phyloP scores from a whole-genome alignment of 1,140 invertebrate species.

The Halyomorpha halys region DNA sequence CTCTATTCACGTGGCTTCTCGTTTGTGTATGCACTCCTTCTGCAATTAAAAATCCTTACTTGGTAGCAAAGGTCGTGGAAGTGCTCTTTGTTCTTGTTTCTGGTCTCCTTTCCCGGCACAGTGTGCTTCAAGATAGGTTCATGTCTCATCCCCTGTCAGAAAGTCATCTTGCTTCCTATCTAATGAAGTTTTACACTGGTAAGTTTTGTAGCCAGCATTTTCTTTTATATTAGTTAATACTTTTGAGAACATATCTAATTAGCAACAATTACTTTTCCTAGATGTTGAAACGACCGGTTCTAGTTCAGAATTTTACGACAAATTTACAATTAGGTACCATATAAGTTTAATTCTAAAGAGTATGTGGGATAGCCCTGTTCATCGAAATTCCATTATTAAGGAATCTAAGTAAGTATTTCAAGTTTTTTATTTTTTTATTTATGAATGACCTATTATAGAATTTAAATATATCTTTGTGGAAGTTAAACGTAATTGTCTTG shows the following conservation, averaged over 20 bases:
- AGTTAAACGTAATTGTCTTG: too few relatives aligned
- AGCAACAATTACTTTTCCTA: constrained; percentile 25
- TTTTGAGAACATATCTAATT: neutral
- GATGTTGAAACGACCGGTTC: constrained; percentile 96
- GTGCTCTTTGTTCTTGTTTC: constrained; percentile 83
- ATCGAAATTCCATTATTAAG: constrained; percentile 61
- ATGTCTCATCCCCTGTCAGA: constrained; percentile 81
- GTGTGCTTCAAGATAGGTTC: constrained; percentile 50
- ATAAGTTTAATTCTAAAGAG: constrained; percentile 93
- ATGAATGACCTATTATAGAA: neutral
- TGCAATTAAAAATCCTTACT: constrained; percentile 89
- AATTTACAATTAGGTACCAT: constrained; percentile 95
- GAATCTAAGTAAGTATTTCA: constrained; percentile 51
- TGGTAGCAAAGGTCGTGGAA: constrained; percentile 90
- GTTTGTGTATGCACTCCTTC: constrained; percentile 80
- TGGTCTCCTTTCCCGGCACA: constrained; percentile 57
- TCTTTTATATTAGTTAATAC: neutral
- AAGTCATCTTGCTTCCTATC: constrained; percentile 65
- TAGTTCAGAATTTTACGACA: constrained; percentile 97
- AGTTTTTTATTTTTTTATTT: neutral
- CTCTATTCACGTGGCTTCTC: constrained; percentile 77
- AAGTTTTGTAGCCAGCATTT: constrained; percentile 6
- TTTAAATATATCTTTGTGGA: too few relatives aligned
- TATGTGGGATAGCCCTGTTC: constrained; percentile 63
- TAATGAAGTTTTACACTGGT: constrained; percentile 96